A percentile compares a stretch with the other conserved stretches of the same genome.
These are phyloP conservation scores for Lasioglossum lativentre DNA, from an alignment of 2,888 invertebrate genomes.

Conservation along the genomic window DNA sequence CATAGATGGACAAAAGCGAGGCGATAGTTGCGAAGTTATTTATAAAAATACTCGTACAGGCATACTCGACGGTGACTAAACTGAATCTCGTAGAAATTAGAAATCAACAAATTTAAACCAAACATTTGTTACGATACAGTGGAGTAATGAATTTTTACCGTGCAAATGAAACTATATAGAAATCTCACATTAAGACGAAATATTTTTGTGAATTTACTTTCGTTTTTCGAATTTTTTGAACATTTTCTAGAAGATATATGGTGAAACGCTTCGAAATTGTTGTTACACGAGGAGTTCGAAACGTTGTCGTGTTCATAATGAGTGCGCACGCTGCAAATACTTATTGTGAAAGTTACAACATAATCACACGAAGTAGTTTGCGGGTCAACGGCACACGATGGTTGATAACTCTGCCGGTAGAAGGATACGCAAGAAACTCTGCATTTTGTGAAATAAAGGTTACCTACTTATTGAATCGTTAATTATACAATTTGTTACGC, in stretches of 20 bases:
- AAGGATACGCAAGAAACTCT: not conserved
- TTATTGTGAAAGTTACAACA: slow-evolving; percentile 68
- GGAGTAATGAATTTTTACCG: not conserved
- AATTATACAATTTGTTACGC: not conserved
- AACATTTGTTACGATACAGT: not conserved
- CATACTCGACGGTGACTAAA: too few relatives aligned
- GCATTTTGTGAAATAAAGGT: not conserved
- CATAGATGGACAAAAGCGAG: not conserved
- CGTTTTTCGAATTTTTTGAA: not conserved
- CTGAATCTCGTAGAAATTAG: too few relatives aligned
- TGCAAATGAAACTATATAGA: too few relatives aligned
- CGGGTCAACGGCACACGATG: not conserved
- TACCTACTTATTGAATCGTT: not conserved
- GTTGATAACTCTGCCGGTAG: not conserved
- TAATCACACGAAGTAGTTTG: slow-evolving; percentile 30
- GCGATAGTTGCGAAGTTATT: not conserved
- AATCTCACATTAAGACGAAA: too few relatives aligned
- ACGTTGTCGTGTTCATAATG: not conserved
- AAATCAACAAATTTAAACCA: too few relatives aligned
- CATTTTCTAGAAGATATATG: not conserved
- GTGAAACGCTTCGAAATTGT: not conserved
- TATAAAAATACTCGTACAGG: not conserved
- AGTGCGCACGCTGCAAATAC: slow-evolving; percentile 49
- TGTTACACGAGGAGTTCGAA: not conserved
- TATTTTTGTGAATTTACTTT: too few relatives aligned